Percentiles rank a stretch among this genome's conserved stretches.
Conservation (phyloP, 2,113 vertebrate genomes). For the Nansenia antarctica region DNA sequence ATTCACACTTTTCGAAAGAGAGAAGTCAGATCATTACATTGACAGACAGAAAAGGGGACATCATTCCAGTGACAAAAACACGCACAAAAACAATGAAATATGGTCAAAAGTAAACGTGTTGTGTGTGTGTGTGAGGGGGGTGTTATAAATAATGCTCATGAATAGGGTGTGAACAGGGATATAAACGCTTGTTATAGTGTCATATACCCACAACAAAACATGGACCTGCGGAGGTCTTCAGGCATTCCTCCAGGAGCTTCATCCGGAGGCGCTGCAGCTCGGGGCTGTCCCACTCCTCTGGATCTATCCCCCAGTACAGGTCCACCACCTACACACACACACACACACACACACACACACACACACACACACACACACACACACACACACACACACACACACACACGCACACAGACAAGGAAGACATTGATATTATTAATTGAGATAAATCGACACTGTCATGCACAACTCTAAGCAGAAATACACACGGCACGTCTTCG, state of each 20-base stretch:
- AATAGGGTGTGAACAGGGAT: slow-evolving; percentile 3
- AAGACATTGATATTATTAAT: too few species aligned
- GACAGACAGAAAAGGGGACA: too few species aligned
- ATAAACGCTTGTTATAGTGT: slow-evolving; percentile 66
- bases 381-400: background rate
- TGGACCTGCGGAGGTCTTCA: slow-evolving; percentile 96
- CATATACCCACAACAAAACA: slow-evolving; percentile 97
- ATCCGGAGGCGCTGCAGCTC: slow-evolving; percentile 92
- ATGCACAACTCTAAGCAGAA: too few species aligned
- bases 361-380: background rate
- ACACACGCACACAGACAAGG: background rate
- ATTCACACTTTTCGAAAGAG: too few species aligned
- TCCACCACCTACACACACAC: slow-evolving; percentile 85
- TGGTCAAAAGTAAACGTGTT: background rate
- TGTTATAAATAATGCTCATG: too few species aligned
- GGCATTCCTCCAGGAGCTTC: slow-evolving; percentile 94
- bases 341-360: background rate
- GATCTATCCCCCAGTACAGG: slow-evolving; percentile 94
- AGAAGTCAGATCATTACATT: too few species aligned
- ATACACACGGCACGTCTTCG: too few species aligned
- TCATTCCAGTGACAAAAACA: background rate
- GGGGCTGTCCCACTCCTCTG: slow-evolving; percentile 93
- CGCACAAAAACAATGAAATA: background rate
- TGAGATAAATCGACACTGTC: too few species aligned
- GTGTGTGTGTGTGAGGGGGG: background rate